Conservation (phyloP, 1,140 invertebrate genomes). For the Trichonephila inaurata region DNA sequence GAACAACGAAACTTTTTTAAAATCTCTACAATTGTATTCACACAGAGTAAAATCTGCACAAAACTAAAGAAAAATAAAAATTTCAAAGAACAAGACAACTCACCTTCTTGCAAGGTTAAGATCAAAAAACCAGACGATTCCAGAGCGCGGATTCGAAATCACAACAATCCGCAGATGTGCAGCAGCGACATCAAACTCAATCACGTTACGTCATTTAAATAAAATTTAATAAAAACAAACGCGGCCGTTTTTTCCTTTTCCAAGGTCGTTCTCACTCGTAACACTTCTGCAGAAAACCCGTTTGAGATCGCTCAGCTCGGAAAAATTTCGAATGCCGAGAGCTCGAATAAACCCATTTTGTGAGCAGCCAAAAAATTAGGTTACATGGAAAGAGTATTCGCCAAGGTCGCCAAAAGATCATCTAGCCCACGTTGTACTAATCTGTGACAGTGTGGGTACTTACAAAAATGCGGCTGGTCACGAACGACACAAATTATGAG, state of each 20-base stretch:
- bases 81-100: neutral
- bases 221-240: neutral
- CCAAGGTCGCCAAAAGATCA: slow-evolving; percentile 66
- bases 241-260: neutral
- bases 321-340: slow-evolving; percentile 51
- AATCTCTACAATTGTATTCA: too few relatives aligned
- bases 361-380: slow-evolving; percentile 45
- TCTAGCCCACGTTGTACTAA: neutral
- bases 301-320: slow-evolving; percentile 18
- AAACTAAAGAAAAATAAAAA: too few relatives aligned
- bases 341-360: slow-evolving; percentile 15
- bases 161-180: slow-evolving; percentile 21
- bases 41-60: too few relatives aligned
- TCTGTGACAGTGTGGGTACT: neutral
- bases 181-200: neutral
- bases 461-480: neutral
- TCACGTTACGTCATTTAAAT: slow-evolving; percentile 45
- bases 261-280: slow-evolving; percentile 68
- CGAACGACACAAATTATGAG: neutral
- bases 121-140: neutral
- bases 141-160: neutral
- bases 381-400: slow-evolving; percentile 51
- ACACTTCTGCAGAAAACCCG: slow-evolving; percentile 62
- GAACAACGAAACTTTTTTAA: too few relatives aligned
- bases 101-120: slow-evolving; percentile 16